Evolutionary conservation across 2,797 vertebrate genomes (phyloP).

Genomic region (Tamandua tetradactyla): DNA sequence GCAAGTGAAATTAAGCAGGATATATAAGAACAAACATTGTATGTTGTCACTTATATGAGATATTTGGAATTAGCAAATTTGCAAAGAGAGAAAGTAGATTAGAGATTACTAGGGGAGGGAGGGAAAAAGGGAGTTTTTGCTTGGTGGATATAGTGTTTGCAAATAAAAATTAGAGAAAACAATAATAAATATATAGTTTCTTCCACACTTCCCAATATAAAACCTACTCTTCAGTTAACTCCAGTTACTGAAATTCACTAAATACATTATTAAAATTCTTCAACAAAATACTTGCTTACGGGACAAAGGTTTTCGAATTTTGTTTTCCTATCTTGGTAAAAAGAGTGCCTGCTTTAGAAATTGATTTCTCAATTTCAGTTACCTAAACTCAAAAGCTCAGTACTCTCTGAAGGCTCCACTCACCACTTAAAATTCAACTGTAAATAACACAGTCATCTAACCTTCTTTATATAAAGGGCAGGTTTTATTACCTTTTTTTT

Average conservation of each 20-base stretch:
- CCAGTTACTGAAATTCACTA: neutral
- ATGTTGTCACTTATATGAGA: no score
- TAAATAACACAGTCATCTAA: no score
- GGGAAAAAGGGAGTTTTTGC: no score
- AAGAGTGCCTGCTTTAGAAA: conserved; percentile 26
- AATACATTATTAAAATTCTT: conserved; percentile 32
- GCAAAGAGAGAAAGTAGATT: no score
- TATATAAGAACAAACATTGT: neutral
- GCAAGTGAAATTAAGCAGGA: neutral
- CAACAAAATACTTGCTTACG: neutral
- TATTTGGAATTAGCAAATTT: no score
- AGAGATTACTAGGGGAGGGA: no score
- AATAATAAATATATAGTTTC: neutral
- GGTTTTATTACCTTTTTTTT: no score
- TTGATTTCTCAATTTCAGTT: neutral
- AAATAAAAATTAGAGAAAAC: no score
- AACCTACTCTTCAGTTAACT: neutral
- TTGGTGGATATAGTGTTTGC: no score
- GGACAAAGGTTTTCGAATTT: neutral
- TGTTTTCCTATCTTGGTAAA: neutral
- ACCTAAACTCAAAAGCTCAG: neutral
- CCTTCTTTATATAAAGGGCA: no score
- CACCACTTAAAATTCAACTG: no score
- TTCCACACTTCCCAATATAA: conserved; percentile 15
- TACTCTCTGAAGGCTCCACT: no score